Evolutionary conservation across 1,140 invertebrate species (phyloP), one percentile per base, ranked within the genome.

Genomic region (Liolophura sinensis): DNA sequence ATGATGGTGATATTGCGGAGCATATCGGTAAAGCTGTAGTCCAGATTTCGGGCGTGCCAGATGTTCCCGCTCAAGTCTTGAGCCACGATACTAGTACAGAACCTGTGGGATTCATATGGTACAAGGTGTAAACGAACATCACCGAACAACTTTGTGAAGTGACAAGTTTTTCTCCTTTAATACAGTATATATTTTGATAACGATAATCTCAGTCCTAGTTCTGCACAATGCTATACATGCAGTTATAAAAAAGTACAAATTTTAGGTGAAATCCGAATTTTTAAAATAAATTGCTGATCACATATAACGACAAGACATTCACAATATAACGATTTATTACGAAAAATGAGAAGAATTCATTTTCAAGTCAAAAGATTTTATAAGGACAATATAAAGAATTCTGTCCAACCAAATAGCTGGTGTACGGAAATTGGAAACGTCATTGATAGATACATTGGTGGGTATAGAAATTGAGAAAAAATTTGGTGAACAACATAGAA

Each of bases 41-140:
- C 81, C 20, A 82, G 69, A 70, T 82, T 82, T 49, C 81, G 62
- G 7, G 77, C 77, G 63, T 82, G 81, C 72, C 78, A 78, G n/a
- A 82, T 80, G 20, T 66, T 52, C 18, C 78, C 75, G 31, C 74
- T 73, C 12, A 16, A 22, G 60, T 80, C 75, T 63, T 80, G 73
- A 11, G 75, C 77, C 16, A 82, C 75, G 40, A 82, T 81, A 62
- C 79, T 80, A 18, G 81, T 82, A 62, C 81, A 82, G 62, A 75
- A 80, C 16, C 78, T 80, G 67, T 6, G 68, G 47, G 48, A 5
- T 55, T 50, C 12, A 15, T 20, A 12, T 24, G 18, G 67, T 52
- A 59, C 18, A 11, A n/a, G 22, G 40, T 14, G 20, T 46, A 40
- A 40, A 47, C 25, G 22, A 27, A 54, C 22, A 48, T 46, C 52